Base-by-base conservation (phyloP, 1,140 invertebrate genomes). In the Myzus persicae region DNA sequence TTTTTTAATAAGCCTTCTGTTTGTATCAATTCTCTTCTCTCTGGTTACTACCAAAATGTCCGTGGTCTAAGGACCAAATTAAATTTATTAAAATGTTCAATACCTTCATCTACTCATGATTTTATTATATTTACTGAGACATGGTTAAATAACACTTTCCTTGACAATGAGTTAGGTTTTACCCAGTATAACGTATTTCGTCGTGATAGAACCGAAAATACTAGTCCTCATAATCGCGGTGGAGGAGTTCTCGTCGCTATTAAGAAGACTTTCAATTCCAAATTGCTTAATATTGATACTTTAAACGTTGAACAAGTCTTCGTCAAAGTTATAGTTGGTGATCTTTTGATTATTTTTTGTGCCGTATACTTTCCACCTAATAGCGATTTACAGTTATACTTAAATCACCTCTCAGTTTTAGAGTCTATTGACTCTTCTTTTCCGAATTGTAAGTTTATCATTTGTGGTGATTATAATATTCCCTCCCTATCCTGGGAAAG, bases 401-500 rank as follows among this genome's bases (percentile, higher is more conserved):
- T 85, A 44, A 85, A 85, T 26, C 84, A 42, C 40, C 22, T 85
- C 22, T 85, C 84, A 85, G 84, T 44, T 26, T 26, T 85, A 26
- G 24, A 85, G 44, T 85, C 84, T 6, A 26, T 85, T 26, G 40
- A 44, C 1, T 85, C 18, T 26, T 26, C 40, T 85, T 85, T 26
- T 46, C 84, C 40, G 9, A 85, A 85, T 85, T 8, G 84, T 46
- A 85, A 85, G 26, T 85, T 85, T 85, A 85, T 85, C 44, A 24
- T 85, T 26, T 85, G 40, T 85, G 84, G 20, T 31, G 84, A 85
- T 31, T 85, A 85, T 26, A 44, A 44, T 44, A 44, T 44, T 44
- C 44, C 7, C 6, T 44, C 44, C 6, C 11, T 44, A 44, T 44
- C 84, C 31, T 85, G 84, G 84, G 84, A 26, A 85, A 4, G 26